Conservation (phyloP, 2,797 vertebrate genomes). For the Bucorvus abyssinicus region DNA sequence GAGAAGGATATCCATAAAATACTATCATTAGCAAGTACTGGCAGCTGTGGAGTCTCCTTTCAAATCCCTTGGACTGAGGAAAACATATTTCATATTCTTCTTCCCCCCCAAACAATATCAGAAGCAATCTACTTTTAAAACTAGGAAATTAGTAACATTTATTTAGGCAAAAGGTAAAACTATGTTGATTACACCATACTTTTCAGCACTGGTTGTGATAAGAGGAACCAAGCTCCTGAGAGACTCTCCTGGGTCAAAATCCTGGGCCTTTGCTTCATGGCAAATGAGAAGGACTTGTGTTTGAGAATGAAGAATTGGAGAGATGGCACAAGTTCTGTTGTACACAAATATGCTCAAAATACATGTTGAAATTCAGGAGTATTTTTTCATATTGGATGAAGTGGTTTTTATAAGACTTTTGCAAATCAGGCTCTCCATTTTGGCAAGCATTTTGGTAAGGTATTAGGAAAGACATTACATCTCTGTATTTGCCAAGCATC, state of each 20-base stretch:
- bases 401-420: not conserved
- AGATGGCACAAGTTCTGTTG: not conserved
- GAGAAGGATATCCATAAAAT: not conserved
- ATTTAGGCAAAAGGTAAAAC: not conserved
- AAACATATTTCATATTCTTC: not conserved
- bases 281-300: not conserved
- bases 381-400: not conserved
- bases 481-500: not conserved
- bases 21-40: not conserved
- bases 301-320: not conserved
- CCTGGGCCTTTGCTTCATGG: not conserved
- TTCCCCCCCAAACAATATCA: not conserved
- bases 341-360: not conserved
- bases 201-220: not conserved
- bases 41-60: not conserved
- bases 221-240: not conserved
- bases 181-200: not conserved
- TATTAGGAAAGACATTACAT: not conserved
- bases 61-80: not conserved
- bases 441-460: not conserved
- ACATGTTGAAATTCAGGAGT: not conserved
- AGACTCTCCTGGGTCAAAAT: not conserved
- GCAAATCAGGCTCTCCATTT: not conserved
- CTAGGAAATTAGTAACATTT: not conserved
- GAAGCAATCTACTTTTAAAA: not conserved